Evolutionary conservation across 1,140 invertebrate genomes (phyloP).

Genomic region (Dendroctonus ponderosae): DNA sequence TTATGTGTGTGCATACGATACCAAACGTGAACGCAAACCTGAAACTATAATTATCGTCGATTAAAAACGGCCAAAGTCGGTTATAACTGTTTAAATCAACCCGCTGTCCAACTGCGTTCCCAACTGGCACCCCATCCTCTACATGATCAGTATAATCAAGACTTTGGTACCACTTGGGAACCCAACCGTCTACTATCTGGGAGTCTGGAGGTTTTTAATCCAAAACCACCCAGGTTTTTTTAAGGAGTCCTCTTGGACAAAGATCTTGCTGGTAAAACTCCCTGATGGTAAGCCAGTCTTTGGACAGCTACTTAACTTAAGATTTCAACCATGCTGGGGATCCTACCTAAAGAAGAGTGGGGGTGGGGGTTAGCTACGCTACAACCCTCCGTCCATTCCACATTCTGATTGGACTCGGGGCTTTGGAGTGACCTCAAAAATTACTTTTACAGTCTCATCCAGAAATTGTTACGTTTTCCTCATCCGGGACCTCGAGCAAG

Average conservation of each 20-base stretch:
- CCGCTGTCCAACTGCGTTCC: background rate
- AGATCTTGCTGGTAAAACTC: too few relatives aligned
- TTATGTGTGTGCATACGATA: conserved; percentile 52
- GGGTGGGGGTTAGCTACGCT: conserved; percentile 40
- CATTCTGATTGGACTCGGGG: conserved; percentile 14
- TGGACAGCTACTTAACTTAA: too few relatives aligned
- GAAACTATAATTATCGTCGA: conserved; percentile 11
- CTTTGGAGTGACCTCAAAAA: conserved; percentile 51
- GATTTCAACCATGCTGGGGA: conserved; percentile 20
- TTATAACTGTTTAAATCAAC: background rate
- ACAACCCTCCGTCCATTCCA: conserved; percentile 29
- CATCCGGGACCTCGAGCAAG: conserved; percentile 43
- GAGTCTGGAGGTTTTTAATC: too few relatives aligned
- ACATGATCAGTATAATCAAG: too few relatives aligned
- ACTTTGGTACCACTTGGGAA: too few relatives aligned
- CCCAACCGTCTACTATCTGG: too few relatives aligned
- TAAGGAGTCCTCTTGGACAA: too few relatives aligned
- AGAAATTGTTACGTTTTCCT: conserved; percentile 49
- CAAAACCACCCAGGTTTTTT: too few relatives aligned
- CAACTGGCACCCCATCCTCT: too few relatives aligned
- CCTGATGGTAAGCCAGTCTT: too few relatives aligned
- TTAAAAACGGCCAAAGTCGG: conserved; percentile 43
- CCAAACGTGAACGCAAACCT: conserved; percentile 38
- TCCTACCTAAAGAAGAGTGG: conserved; percentile 47
- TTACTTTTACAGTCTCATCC: conserved; percentile 52